Conservation (phyloP, 2,113 vertebrate species). For the Cettia cetti region DNA sequence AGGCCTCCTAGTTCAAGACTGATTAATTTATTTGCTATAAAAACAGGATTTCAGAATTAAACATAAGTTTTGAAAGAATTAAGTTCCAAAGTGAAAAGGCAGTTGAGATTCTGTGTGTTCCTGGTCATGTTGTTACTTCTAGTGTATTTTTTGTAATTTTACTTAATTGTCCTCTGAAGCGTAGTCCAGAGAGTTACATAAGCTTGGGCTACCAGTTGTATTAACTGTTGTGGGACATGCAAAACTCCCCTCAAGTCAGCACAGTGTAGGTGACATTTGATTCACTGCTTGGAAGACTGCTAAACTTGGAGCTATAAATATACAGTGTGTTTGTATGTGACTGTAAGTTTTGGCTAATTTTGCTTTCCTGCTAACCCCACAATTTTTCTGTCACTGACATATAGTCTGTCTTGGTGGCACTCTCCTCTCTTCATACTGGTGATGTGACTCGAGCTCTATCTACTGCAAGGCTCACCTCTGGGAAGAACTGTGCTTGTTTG, state of each 20-base stretch:
- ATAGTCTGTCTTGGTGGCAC: not conserved
- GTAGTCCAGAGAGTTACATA: not conserved
- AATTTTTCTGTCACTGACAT: not conserved
- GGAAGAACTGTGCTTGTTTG: rapidly evolving
- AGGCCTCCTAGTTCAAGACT: not conserved
- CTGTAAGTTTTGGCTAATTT: not conserved
- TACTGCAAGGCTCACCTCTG: not conserved
- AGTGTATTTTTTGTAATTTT: not conserved
- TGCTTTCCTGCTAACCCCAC: not conserved
- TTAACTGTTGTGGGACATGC: not conserved
- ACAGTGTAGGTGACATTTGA: not conserved
- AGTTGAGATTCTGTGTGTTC: not conserved
- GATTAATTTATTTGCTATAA: not conserved
- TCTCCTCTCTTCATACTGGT: not conserved
- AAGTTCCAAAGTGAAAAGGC: not conserved
- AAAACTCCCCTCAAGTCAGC: not conserved
- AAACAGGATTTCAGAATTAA: not conserved
- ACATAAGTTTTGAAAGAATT: not conserved
- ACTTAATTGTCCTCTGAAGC: not conserved
- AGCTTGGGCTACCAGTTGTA: not conserved
- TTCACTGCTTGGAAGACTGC: not conserved
- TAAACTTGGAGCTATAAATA: not conserved
- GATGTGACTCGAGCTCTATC: not conserved
- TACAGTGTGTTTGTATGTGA: rapidly evolving
- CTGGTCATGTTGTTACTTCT: not conserved